Percentiles rank a stretch among this genome's conserved stretches.
Evolutionary conservation across 2,888 invertebrate genomes (phyloP).

Genomic region (Orthosia gracilis): DNA sequence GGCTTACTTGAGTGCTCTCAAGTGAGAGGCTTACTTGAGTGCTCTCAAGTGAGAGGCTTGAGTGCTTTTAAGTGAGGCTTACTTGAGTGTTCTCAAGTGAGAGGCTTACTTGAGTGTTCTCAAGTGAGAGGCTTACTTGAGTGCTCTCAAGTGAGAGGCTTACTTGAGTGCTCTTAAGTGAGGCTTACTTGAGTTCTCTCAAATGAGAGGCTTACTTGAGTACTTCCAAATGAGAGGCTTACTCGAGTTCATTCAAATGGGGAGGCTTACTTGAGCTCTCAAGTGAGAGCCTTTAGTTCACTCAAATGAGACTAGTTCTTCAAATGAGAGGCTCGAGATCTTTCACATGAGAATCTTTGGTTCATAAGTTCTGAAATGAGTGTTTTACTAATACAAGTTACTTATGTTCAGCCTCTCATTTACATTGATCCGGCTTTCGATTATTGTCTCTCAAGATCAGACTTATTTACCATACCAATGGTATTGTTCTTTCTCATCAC

Average conservation of each 20-base stretch:
- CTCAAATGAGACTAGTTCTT: neutral
- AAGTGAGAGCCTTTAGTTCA: neutral
- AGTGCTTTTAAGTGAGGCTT: neutral
- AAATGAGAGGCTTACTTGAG: neutral
- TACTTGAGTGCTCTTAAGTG: constrained; percentile 8
- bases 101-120: too few relatives aligned
- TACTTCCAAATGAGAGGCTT: neutral
- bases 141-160: constrained; percentile 2
- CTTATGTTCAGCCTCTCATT: constrained; percentile 6
- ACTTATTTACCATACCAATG: neutral
- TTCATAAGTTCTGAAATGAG: neutral
- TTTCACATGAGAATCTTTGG: neutral
- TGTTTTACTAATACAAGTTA: neutral
- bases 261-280: neutral
- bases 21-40: neutral
- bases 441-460: constrained; percentile 1
- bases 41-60: neutral
- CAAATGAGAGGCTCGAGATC: neutral
- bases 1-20: neutral
- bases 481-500: neutral
- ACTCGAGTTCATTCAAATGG: neutral
- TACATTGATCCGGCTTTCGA: constrained; percentile 1
- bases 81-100: neutral
- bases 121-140: too few relatives aligned
- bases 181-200: constrained; percentile 1